Base-by-base conservation (phyloP, 2,888 invertebrate genomes). In the Isotomurus palustris region DNA sequence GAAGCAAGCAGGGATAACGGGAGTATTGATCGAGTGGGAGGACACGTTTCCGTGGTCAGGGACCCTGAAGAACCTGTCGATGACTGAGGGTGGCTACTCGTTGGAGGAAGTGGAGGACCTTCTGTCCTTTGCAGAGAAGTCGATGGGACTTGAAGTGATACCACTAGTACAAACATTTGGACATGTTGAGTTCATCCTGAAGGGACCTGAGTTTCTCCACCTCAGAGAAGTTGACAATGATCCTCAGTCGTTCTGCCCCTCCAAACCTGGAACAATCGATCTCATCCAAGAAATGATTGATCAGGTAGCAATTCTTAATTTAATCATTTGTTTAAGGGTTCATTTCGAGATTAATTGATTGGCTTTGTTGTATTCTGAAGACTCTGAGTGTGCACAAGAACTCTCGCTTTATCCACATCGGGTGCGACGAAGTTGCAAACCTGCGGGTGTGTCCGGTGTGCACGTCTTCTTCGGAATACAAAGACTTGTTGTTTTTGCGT, bases 101-200 rank as follows among this genome's bases (percentile, higher is more conserved):
- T 71, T 78, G 48, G 81, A 82, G 44, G 87, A 88, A 73, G 84
- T 86, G 25, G 77, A 76, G 51, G 79, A 82, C 68, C 82, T 92
- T 51, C 75, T 87, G 51, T 76, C 82, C 58, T 78, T 85, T 72
- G 86, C 87, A 22, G 80, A 80, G 58, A 79, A 83, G 58, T 76
- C 75, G 56, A 80, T 82, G 72, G 81, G 81, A 0, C 76, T 92
- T 56, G 81, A 81, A 62, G 82, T 87, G 40, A 84, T 90, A 49
- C 91, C 91, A 25, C 77, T 91, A 19, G 81, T 91, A n/a, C 91
- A 91, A 77, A 88, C 89, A 0, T 87, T 91, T 72, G 91, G 91
- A 0, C 91, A 91, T 75, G 80, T 91, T 79, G 91, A 91, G 78
- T 90, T 84, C 77, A 84, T 87, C 0, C 75, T 90, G 53, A 90